Conservation (phyloP, 2,888 invertebrate species). For the Glyphotaelius pellucidus region DNA sequence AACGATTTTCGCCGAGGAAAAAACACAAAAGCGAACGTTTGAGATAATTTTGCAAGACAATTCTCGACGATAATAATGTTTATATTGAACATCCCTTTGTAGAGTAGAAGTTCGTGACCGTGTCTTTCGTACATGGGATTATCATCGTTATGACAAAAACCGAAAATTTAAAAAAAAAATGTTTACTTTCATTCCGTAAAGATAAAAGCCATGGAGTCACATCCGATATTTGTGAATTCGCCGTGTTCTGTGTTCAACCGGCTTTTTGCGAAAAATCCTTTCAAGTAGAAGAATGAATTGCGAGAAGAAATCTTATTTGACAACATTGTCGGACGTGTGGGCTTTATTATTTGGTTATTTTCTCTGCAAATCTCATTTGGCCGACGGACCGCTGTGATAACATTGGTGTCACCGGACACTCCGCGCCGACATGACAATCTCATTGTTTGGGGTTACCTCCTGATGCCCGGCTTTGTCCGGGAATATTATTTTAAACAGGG, state of each 20-base stretch:
- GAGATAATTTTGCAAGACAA: neutral
- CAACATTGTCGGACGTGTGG: slow-evolving; percentile 46
- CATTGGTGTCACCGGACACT: slow-evolving; percentile 19
- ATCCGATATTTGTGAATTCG: slow-evolving; percentile 2
- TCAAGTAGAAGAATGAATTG: neutral
- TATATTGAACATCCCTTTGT: neutral
- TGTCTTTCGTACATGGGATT: slow-evolving; percentile 54
- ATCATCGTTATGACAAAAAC: slow-evolving; percentile 54
- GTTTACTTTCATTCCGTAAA: slow-evolving; percentile 49
- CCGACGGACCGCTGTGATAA: slow-evolving; percentile 29
- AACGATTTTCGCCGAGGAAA: neutral
- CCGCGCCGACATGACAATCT: slow-evolving; percentile 12
- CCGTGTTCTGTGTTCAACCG: neutral
- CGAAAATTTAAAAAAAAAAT: slow-evolving; percentile 54
- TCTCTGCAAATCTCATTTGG: slow-evolving; percentile 27
- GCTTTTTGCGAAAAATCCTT: neutral
- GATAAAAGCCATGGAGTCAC: slow-evolving; percentile 17
- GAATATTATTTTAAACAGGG: neutral
- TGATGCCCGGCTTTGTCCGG: neutral
- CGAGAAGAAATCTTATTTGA: slow-evolving; percentile 43
- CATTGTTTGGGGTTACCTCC: slow-evolving; percentile 10
- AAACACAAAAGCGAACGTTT: neutral
- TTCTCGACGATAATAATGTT: neutral
- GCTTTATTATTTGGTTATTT: slow-evolving; percentile 30
- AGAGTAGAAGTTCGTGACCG: slow-evolving; percentile 50